phyloP scores from a whole-genome alignment of 2,888 invertebrate genomes.

The Lamproptera curius region DNA sequence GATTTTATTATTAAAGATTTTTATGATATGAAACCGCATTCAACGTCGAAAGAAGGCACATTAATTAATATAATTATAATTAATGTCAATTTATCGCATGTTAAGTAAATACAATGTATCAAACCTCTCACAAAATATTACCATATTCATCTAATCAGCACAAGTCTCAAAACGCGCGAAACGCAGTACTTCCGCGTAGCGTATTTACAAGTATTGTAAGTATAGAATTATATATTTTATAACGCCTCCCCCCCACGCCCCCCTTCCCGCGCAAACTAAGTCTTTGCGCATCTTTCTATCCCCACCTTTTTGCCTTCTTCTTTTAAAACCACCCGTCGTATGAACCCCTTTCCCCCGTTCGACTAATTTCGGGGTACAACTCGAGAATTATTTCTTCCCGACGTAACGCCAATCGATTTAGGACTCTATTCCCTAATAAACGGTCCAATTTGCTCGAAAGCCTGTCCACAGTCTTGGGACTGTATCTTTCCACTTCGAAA shows the following conservation, averaged over 20 bases:
- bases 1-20: no score
- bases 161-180: slow-evolving; percentile 44
- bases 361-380: slow-evolving; percentile 78
- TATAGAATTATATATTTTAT: slow-evolving; percentile 79
- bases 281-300: slow-evolving; percentile 79
- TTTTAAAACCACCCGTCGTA: slow-evolving; percentile 77
- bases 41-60: no score
- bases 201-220: slow-evolving; percentile 79
- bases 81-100: no score
- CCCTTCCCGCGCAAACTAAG: slow-evolving; percentile 71
- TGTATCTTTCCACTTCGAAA: slow-evolving; percentile 79
- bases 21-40: no score
- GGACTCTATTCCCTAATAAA: slow-evolving; percentile 36
- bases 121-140: no score
- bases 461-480: slow-evolving; percentile 67
- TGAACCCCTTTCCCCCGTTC: slow-evolving; percentile 77
- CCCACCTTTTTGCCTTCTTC: slow-evolving; percentile 77
- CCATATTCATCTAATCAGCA: slow-evolving; percentile 20
- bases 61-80: no score
- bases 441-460: slow-evolving; percentile 37
- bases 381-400: slow-evolving; percentile 76
- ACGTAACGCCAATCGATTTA: slow-evolving; percentile 39
- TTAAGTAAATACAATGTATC: no score
- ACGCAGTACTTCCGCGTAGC: slow-evolving; percentile 69
- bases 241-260: slow-evolving; percentile 59